Evolutionary conservation across 2,888 invertebrate species (phyloP).

Genomic region (Chromoteleia sp.): DNA sequence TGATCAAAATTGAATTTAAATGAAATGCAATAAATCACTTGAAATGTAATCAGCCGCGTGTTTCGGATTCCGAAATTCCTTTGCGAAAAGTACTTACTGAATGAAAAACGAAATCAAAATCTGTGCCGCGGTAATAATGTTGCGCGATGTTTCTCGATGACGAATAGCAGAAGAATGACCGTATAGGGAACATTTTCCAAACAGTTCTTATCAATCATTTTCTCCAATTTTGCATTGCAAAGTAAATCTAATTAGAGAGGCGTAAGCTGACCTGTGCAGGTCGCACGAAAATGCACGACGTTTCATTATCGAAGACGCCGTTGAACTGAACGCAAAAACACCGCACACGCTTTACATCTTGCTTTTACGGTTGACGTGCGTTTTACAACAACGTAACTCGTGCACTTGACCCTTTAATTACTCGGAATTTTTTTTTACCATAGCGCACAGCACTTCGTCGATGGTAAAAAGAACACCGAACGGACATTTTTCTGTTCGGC

Average conservation of each 20-base stretch:
- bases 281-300: slow-evolving; percentile 69
- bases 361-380: slow-evolving; percentile 43
- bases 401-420: slow-evolving; percentile 66
- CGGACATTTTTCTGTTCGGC: slow-evolving; percentile 1
- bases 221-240: slow-evolving; percentile 69
- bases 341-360: slow-evolving; percentile 34
- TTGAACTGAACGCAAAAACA: slow-evolving; percentile 62
- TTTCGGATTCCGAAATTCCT: background rate
- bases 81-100: background rate
- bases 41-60: too few species aligned
- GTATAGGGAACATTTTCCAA: slow-evolving; percentile 42
- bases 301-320: slow-evolving; percentile 64
- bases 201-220: slow-evolving; percentile 66
- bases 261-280: slow-evolving; percentile 72
- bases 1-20: too few species aligned
- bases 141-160: slow-evolving; percentile 9
- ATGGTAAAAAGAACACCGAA: slow-evolving; percentile 5
- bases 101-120: background rate
- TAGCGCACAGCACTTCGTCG: background rate
- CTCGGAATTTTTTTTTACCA: slow-evolving; percentile 30
- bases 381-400: slow-evolving; percentile 56
- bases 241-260: slow-evolving; percentile 75
- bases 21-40: too few species aligned
- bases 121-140: background rate
- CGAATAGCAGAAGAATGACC: slow-evolving; percentile 47